Base-by-base conservation (phyloP, 92 coral and sea anemone species). In the Epizoanthus illoricatus region DNA sequence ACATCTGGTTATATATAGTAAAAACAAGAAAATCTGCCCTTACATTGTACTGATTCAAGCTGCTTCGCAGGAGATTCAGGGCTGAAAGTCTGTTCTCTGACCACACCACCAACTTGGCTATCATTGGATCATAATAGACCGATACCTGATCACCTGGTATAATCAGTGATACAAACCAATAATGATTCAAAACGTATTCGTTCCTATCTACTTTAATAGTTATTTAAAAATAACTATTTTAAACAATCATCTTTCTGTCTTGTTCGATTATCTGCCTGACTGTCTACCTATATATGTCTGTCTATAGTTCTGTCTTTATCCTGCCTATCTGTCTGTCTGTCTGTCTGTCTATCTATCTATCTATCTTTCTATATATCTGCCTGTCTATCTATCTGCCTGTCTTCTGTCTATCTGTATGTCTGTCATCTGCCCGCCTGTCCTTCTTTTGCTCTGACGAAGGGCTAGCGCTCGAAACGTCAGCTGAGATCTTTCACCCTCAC, bases 101-200 rank as follows among this genome's bases (percentile, higher is more conserved):
- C 99, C 99, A 97, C 54, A 97, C 99, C 55, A 97, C 98, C 81
- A 97, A 94, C 84, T 97, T 97, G 43, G 99, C 99, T 8, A 97
- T 97, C 99, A 97, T 94, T n/a, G 99, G 99, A 76, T 97, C 99
- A 74, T 97, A 97, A 64, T 97, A 92, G 36, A 93, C 94, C 7
- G 99, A 97, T 49, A 97, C 99, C 56, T 93, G 94, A 68, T 94
- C 99, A 23, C 99, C 99, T 97, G 85, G 21, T 20, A 45, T 65
- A 40, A n/a, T n/a, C n/a, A n/a, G n/a, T n/a, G n/a, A 69, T 16
- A 24, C 19, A 40, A 68, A 80, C 18, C 52, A 43, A 36, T 13
- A 59, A 55, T 2, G 42, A 20, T n/a, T 16, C 3, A 11, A 28
- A 41, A 3, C 65, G 66, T 24, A n/a, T 9, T 19, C 20, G 13